Evolutionary conservation across 2,888 invertebrate genomes (phyloP).

Genomic region (Mimas tiliae): DNA sequence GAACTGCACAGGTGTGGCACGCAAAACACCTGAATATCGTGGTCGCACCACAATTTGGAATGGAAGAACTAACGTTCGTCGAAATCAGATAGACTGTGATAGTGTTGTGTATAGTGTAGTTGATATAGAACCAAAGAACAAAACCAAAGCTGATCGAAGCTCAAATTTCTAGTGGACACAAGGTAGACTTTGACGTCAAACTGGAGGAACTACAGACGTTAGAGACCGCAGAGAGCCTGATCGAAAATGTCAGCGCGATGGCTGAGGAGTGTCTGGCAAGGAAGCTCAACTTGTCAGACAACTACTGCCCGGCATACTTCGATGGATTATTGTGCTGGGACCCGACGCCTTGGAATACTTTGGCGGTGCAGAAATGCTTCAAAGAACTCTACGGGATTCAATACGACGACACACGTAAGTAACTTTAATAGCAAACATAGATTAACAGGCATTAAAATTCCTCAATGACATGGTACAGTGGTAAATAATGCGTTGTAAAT

Average conservation of each 20-base stretch:
- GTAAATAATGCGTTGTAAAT: neutral
- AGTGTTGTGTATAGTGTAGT: conserved; percentile 48
- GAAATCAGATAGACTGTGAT: conserved; percentile 48
- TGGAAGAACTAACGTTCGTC: conserved; percentile 45
- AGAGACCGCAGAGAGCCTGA: conserved; percentile 64
- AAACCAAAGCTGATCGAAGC: conserved; percentile 51
- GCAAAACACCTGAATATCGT: conserved; percentile 57
- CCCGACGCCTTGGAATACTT: conserved; percentile 87
- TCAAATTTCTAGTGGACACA: conserved; percentile 51
- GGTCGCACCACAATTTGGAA: conserved; percentile 39
- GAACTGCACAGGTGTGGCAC: conserved; percentile 53
- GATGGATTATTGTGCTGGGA: conserved; percentile 95
- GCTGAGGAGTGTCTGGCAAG: conserved; percentile 66
- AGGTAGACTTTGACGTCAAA: conserved; percentile 57
- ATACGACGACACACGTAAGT: conserved; percentile 94
- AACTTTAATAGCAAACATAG: conserved; percentile 20
- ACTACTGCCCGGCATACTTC: conserved; percentile 87
- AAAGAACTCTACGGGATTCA: conserved; percentile 90
- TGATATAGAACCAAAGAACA: conserved; percentile 53
- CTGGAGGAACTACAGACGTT: conserved; percentile 80
- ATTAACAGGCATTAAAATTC: conserved; percentile 1
- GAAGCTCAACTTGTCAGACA: conserved; percentile 57
- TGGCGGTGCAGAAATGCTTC: conserved; percentile 91
- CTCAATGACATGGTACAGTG: neutral
- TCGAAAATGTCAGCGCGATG: conserved; percentile 67